Base-by-base conservation (phyloP, 2,888 invertebrate genomes). In the Aspidiotus destructor region DNA sequence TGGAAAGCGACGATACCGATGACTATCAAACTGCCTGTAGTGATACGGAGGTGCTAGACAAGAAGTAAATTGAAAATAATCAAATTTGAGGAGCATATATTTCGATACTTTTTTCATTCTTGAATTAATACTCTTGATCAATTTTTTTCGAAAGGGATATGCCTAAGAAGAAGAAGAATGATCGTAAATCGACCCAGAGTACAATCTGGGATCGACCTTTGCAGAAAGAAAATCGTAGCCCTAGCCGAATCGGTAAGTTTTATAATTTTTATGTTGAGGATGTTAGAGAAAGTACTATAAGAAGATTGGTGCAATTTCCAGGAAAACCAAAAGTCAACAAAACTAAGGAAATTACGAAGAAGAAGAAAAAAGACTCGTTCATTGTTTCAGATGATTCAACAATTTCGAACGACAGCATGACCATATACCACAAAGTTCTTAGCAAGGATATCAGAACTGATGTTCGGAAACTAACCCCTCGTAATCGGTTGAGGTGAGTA, bases 341-440 rank as follows among this genome's bases (percentile, higher is more conserved):
- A 28, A 28, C 28, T 28, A 28, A 28, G 28, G 28, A 28, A 28
- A 5, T 28, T 28, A 28, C 28, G 28, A 28, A 28, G 8, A 60
- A 16, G 10, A 65, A 67, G 41, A 67, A 67, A 58, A 67, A 67
- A 40, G 58, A 67, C 11, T 67, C 67, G 0, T 67, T 67, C 40
- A 67, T 67, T 9, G 67, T 67, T 7, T 67, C 67, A 5, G 67
- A 67, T 67, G n/a, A 40, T n/a, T 67, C 67, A 6, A 60, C 67
- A 2, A 48, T 60, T 55, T 58, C 58, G 8, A 17, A 60, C 13
- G 67, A 67, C 44, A 48, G 67, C 28, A 15, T 67, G 2, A 58
- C 67, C n/a, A 15, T 67, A 1, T 67, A 67, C 10, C 67, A 67
- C 40, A 42, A 52, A 48, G 57, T 67, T 9, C 40, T 67, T 10